Conservation (phyloP, 2,113 vertebrate species). For the Syngnathoides biaculeatus region DNA sequence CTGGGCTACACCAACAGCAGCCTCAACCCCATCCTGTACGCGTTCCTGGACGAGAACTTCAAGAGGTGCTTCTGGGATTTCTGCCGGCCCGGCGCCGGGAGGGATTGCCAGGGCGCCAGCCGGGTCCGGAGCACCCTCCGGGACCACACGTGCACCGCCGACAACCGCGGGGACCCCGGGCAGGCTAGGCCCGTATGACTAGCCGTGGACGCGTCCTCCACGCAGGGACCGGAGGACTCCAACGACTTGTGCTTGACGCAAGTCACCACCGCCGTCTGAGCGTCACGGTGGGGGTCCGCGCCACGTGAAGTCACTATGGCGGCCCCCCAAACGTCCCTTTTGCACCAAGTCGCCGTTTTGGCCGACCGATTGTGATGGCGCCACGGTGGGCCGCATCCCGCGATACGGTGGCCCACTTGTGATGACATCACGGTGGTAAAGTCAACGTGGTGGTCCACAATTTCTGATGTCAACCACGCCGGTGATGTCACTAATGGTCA, state of each 20-base stretch:
- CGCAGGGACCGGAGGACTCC: conserved; percentile 79
- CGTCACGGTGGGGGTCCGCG: background rate
- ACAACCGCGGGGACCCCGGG: conserved; percentile 59
- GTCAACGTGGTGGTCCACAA: background rate
- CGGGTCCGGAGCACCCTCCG: conserved; percentile 83
- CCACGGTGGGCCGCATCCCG: background rate
- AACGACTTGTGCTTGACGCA: conserved; percentile 85
- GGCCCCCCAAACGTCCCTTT: too few species aligned
- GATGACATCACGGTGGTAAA: background rate
- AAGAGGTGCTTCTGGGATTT: conserved; percentile 96
- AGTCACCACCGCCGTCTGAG: conserved; percentile 82
- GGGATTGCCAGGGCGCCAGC: conserved; percentile 76
- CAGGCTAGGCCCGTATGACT: conserved; percentile 91
- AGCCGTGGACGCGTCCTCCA: conserved; percentile 87
- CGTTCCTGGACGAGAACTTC: conserved; percentile 90
- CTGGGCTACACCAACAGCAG: conserved; percentile 97
- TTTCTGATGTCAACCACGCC: background rate
- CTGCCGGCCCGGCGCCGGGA: conserved; percentile 78
- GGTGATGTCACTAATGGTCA: too few species aligned
- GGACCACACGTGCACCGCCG: conserved; percentile 78
- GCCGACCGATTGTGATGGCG: background rate
- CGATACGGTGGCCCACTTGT: background rate
- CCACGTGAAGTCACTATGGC: background rate
- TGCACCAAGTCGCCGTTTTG: too few species aligned
- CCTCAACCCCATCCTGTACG: conserved; percentile 86